Base-by-base conservation (phyloP, 2,113 vertebrate genomes). In the Chionodraco myersi region DNA sequence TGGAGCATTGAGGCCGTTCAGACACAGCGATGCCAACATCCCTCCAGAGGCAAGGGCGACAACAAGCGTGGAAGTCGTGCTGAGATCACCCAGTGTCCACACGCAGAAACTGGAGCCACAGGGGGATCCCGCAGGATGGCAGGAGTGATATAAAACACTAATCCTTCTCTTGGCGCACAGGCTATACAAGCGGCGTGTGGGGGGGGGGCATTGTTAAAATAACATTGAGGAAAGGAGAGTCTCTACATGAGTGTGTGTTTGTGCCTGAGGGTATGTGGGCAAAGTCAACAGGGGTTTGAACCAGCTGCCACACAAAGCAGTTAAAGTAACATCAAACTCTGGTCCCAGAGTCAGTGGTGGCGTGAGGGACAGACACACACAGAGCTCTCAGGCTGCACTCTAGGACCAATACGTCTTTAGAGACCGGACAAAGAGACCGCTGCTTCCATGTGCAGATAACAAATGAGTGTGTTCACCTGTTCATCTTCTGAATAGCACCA, bases 71-170 rank as follows among this genome's bases (percentile, higher is more conserved):
- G 65, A 84, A 83, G 83, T 52, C 51, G 56, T 60, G 54, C 76
- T 84, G 76, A 88, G 87, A 90, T 80, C 82, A 48, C 23, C 60
- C 74, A 44, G 72, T 44, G 26, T 73, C 78, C 58, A 68, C 66
- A 68, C 66, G 76, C 41, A 80, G 79, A 88, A 86, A 88, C 78
- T 83, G 78, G 84, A 92, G 89, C 84, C 86, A 79, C 52, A 1
- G 26, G 72, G 85, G 68, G 83, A 86, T 79, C 82, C 83, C 79
- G 77, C 82, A 89, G 84, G 89, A 93, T 90, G 91, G 93, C 88
- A 93, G 78, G 88, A 94, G 92, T 93, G 89, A 93, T 92, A 93
- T 91, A 87, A 92, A 94, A 92, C 85, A 88, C 91, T 94, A 93
- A 94, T 93, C 94, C 93, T 74, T 57, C 85, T 90, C 59, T 78